Base-by-base conservation (phyloP, 2,888 invertebrate genomes). In the Leucania comma region DNA sequence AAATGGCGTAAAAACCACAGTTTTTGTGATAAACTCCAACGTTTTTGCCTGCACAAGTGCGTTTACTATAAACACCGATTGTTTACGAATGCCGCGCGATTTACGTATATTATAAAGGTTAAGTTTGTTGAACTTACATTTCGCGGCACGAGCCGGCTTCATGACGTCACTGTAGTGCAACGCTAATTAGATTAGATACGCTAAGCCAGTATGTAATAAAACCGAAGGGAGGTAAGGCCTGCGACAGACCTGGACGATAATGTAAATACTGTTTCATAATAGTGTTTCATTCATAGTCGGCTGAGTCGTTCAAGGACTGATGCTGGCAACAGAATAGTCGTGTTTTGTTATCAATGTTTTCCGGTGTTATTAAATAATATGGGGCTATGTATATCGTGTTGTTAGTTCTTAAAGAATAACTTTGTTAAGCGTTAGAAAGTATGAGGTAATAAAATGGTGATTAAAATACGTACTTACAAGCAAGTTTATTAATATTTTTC, bases 101-200 rank as follows among this genome's bases (percentile, higher is more conserved):
- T 87, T 86, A 86, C 80, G 80, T 73, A 66, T 82, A 79, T 71
- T 77, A 84, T 84, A 87, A 86, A 89, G 90, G 90, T 91, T 90
- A 92, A 92, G 95, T 95, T 95, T 94, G 92, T 94, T 94, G 94
- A 95, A 95, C 95, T 95, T 94, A 80, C 56, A 78, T 93, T 93
- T 91, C 89, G 87, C 86, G 88, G 87, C 91, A 89, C 90, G 88
- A 87, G 90, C 89, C 91, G 91, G 91, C 92, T 92, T 91, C 90
- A 90, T 94, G 95, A 94, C 94, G 94, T 94, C 91, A 90, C 77
- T 77, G 82, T 82, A 84, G 80, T 94, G 93, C 93, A 92, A 79
- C 87, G 83, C 90, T 94, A 95, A 95, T 92, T 91, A 92, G 94
- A 94, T 94, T 94, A 95, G 90, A 90, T 90, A 92, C 89, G 90